Conservation (phyloP, 2,888 invertebrate species). For the Epicampocera succincta region DNA sequence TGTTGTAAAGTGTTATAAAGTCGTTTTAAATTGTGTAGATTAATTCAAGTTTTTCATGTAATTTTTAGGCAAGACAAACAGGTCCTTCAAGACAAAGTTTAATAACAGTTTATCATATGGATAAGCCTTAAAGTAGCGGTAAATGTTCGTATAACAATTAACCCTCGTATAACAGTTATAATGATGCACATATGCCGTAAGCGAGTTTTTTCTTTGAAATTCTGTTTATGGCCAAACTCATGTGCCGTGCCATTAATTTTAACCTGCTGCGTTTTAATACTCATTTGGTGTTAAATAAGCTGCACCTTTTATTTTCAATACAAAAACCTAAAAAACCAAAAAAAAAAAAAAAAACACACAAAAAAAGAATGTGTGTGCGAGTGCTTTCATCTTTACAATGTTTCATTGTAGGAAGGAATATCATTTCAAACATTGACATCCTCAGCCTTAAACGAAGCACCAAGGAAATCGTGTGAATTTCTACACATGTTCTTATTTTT, state of each 20-base stretch:
- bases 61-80: too few relatives aligned
- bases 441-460: constrained; percentile 10
- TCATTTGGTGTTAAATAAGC: constrained; percentile 45
- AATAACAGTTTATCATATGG: too few relatives aligned
- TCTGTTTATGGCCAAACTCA: neutral
- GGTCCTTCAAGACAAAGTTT: neutral
- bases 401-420: neutral
- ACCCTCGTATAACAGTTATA: too few relatives aligned
- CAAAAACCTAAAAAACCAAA: neutral
- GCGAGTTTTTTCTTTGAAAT: neutral
- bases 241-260: constrained; percentile 27
- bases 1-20: too few relatives aligned
- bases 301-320: constrained; percentile 41
- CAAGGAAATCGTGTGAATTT: constrained; percentile 66
- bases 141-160: too few relatives aligned
- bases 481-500: constrained; percentile 45
- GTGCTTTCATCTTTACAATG: neutral
- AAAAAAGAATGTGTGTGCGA: neutral
- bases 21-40: too few relatives aligned
- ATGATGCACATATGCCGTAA: neutral
- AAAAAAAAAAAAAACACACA: too few relatives aligned
- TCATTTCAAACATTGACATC: constrained; percentile 17
- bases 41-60: too few relatives aligned
- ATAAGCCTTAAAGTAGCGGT: too few relatives aligned
- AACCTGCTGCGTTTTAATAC: constrained; percentile 55